Evolutionary conservation across 1,140 invertebrate species (phyloP), one percentile per base, ranked within the genome.

Genomic region (Drosophila sechellia): DNA sequence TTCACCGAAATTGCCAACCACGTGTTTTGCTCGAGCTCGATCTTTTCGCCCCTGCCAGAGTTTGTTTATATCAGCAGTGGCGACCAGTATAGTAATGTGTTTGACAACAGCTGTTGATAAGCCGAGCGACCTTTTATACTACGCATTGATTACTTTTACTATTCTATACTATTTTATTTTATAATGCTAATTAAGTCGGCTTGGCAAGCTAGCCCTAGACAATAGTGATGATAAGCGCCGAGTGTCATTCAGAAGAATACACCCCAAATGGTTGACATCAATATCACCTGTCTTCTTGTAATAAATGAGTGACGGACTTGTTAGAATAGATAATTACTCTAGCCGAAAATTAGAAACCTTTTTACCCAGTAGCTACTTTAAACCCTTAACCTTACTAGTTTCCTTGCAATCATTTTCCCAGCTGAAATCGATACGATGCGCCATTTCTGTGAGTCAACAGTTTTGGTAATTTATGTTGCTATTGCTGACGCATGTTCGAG

Each of bases 141-240:
- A 65, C 66, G 54, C 17, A 56, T 84, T 68, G 45, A 72, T 85
- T 58, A 53, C 53, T 75, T 50, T 50, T 57, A 63, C 35, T 58
- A 54, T 27, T 43, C 31, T 54, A 15, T 13, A 22, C 20, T 22
- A 22, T 22, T 22, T 22, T 22, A 49, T 40, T 60, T 63, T 76
- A 76, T n/a, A 55, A 43, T 53, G 59, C 57, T 85, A 85, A 77
- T 86, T 81, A 85, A 53, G 46, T 77, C 11, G 39, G 8, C 11
- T 57, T 52, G n/a, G 46, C 45, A 57, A 43, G 70, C 48, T 49
- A 68, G 55, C 53, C 53, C 64, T 55, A 27, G 64, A 61, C 37
- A 27, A 22, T 31, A n/a, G 25, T 10, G n/a, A 25, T 61, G 49
- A 74, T 74, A 43, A 50, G 43, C 27, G 15, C 13, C 1, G 10